phyloP scores from a whole-genome alignment of 2,797 vertebrate genomes.

The Aphelocoma californica region DNA sequence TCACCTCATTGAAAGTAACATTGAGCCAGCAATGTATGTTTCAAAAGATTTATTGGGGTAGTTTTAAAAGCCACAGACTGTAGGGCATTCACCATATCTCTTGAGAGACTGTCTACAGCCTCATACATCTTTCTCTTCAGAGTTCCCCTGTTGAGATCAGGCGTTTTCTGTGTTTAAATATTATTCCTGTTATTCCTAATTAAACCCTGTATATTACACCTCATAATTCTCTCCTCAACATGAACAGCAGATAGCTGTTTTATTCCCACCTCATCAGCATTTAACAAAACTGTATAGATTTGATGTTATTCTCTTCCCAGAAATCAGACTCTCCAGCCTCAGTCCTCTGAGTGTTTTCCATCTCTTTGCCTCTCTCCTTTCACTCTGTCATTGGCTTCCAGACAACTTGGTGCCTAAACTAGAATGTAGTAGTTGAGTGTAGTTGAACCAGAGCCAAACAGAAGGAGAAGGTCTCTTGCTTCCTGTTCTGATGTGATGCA shows the following conservation, averaged over 20 bases:
- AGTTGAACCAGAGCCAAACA: constrained; percentile 6
- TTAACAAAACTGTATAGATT: neutral
- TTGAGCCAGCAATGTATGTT: neutral
- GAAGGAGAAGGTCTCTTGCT: neutral
- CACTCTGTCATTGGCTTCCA: neutral
- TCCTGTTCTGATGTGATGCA: neutral
- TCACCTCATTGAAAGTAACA: neutral
- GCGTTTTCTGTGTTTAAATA: neutral
- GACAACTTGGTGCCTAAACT: constrained; percentile 42
- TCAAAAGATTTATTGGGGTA: neutral
- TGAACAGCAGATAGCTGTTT: neutral
- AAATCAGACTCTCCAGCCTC: neutral
- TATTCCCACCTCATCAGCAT: neutral
- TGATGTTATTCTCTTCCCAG: constrained; percentile 3
- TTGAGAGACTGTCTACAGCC: neutral
- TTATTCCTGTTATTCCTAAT: neutral
- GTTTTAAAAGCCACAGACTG: neutral
- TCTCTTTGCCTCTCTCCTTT: neutral
- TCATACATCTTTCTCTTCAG: neutral
- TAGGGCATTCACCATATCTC: neutral
- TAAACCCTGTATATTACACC: neutral
- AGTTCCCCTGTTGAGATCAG: neutral
- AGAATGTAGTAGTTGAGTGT: neutral
- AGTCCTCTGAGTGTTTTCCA: neutral
- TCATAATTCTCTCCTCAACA: neutral